A percentile compares a stretch with the other conserved stretches of the same genome.
These are phyloP conservation scores for Noctua janthe DNA, from an alignment of 2,888 invertebrate species.

Conservation along the genomic window DNA sequence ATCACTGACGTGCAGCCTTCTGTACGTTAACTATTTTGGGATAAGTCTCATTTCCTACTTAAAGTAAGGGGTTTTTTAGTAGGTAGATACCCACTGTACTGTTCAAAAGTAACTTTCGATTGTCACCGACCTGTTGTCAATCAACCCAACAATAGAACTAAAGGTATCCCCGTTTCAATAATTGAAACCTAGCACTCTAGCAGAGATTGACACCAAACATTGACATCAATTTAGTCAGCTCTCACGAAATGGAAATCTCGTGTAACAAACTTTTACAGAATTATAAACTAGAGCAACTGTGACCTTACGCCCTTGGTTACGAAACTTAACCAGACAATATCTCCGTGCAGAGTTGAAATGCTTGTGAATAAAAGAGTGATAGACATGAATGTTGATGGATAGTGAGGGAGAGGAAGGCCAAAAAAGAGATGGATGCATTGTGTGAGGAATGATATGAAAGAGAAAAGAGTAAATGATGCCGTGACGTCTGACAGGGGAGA, in stretches of 20 bases:
- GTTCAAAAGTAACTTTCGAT: neutral
- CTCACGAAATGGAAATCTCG: slow-evolving; percentile 35
- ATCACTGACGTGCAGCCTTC: neutral
- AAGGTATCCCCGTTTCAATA: neutral
- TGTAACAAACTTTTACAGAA: slow-evolving; percentile 1
- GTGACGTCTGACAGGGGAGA: too few relatives aligned
- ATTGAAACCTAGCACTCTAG: neutral
- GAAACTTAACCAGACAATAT: neutral
- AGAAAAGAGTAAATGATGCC: too few relatives aligned
- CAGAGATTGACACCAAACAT: slow-evolving; percentile 19
- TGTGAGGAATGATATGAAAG: too few relatives aligned
- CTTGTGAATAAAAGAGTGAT: too few relatives aligned
- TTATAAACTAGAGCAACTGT: slow-evolving; percentile 10
- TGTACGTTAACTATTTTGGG: neutral
- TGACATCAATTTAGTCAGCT: neutral
- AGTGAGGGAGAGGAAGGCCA: too few relatives aligned
- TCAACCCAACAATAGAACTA: neutral
- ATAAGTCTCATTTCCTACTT: neutral
- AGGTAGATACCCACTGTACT: neutral
- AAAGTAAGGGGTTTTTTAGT: neutral
- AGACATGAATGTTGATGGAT: too few relatives aligned
- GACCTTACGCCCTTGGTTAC: neutral
- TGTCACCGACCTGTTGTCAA: neutral
- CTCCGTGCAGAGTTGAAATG: neutral
- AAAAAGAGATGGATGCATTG: too few relatives aligned